A percentile compares a stretch with the other conserved stretches of the same genome.
Conservation (phyloP, 1,140 invertebrate genomes). For the Harlomillsia oculata region DNA sequence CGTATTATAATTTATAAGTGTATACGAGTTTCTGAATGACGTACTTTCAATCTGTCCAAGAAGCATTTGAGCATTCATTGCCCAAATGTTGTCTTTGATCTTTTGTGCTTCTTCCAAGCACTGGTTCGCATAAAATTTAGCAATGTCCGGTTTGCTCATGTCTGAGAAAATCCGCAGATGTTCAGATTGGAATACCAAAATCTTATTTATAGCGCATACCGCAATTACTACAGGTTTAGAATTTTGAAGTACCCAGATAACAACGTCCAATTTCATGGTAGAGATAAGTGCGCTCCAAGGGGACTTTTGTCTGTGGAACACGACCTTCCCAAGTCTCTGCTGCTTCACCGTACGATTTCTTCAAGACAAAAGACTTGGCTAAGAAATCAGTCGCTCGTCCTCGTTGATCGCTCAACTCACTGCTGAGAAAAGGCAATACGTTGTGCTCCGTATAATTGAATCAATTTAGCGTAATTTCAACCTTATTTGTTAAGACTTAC, state of each 20-base stretch:
- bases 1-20: not conserved
- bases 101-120: conserved; percentile 28
- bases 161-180: too few species aligned
- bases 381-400: conserved; percentile 26
- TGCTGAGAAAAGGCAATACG: not conserved
- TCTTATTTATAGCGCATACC: too few species aligned
- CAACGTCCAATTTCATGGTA: conserved; percentile 35
- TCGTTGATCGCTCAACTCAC: conserved; percentile 22
- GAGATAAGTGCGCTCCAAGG: conserved; percentile 31
- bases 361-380: conserved; percentile 12
- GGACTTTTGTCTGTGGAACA: conserved; percentile 22
- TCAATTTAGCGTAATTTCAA: not conserved
- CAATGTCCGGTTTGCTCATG: conserved; percentile 30
- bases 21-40: not conserved
- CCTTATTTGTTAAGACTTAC: conserved; percentile 4
- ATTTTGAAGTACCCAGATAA: conserved; percentile 31
- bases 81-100: conserved; percentile 32
- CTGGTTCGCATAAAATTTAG: conserved; percentile 29
- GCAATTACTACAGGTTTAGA: too few species aligned
- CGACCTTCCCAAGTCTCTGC: conserved; percentile 32
- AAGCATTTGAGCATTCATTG: conserved; percentile 33
- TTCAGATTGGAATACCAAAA: too few species aligned
- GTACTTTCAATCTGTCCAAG: conserved; percentile 32
- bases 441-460: not conserved
- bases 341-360: conserved; percentile 23